A percentile compares a stretch with the other conserved stretches of the same genome.
Evolutionary conservation across 92 coral and sea anemone genomes (phyloP).

Genomic region (Porites cylindrica): DNA sequence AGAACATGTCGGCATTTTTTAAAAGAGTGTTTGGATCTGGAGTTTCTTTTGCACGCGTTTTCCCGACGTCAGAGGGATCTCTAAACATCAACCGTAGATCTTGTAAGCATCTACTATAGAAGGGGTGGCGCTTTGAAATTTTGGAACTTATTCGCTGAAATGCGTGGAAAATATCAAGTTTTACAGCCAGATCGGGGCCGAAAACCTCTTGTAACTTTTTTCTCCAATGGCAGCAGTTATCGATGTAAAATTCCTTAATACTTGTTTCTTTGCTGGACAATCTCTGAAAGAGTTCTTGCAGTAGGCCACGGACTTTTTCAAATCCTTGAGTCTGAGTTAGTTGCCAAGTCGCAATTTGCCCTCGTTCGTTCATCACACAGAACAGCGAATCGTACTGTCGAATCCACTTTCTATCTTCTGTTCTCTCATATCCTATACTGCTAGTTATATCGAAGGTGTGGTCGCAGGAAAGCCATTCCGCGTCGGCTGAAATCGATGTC

Average conservation of each 20-base stretch:
- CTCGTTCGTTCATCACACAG: constrained; percentile 59
- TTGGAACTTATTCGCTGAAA: constrained; percentile 27
- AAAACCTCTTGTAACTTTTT: constrained; percentile 56
- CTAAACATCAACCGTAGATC: constrained; percentile 58
- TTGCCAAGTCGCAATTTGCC: constrained; percentile 68
- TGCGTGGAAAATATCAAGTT: constrained; percentile 62
- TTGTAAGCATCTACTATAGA: constrained; percentile 36
- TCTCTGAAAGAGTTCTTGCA: constrained; percentile 32
- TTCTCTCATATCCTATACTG: constrained; percentile 55
- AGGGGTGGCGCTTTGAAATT: constrained; percentile 47
- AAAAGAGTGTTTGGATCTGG: constrained; percentile 36
- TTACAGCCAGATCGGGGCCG: constrained; percentile 33
- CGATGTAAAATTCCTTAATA: constrained; percentile 52
- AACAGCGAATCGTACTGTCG: constrained; percentile 55
- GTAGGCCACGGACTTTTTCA: constrained; percentile 34
- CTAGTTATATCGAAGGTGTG: constrained; percentile 63
- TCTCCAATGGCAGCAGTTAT: constrained; percentile 71
- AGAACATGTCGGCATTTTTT: constrained; percentile 44
- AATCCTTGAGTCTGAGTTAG: constrained; percentile 35
- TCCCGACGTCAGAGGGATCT: constrained; percentile 57
- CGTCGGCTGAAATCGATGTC: constrained; percentile 40
- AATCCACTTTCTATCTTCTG: constrained; percentile 61
- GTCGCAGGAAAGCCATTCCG: constrained; percentile 66
- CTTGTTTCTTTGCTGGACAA: constrained; percentile 27
- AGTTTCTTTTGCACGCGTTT: constrained; percentile 42